Evolutionary conservation across 2,797 vertebrate genomes (phyloP).

Genomic region (Cetoscarus ocellatus): DNA sequence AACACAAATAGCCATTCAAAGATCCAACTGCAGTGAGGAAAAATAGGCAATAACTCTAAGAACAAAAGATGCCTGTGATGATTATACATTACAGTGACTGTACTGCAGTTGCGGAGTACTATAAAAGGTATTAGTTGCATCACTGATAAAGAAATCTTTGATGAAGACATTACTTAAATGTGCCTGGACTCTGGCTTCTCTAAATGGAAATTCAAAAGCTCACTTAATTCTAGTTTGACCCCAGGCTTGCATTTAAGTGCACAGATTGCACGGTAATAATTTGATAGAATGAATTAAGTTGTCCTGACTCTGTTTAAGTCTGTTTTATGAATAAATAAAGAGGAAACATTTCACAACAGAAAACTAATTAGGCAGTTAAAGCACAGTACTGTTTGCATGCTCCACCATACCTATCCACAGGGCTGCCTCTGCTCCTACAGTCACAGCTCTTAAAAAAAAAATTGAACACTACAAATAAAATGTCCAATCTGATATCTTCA

Average conservation of each 20-base stretch:
- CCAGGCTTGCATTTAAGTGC: not conserved
- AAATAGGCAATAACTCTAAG: too few relatives aligned
- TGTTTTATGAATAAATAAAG: conserved; percentile 1
- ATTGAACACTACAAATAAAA: too few relatives aligned
- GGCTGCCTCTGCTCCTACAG: not conserved
- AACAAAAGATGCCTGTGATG: too few relatives aligned
- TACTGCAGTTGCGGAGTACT: not conserved
- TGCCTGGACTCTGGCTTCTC: not conserved
- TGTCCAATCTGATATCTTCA: too few relatives aligned
- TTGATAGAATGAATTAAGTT: conserved; percentile 1
- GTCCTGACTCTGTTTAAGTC: not conserved
- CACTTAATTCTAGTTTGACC: conserved; percentile 1
- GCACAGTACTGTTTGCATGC: not conserved
- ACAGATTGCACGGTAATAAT: not conserved
- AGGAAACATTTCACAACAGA: not conserved
- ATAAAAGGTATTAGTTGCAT: not conserved
- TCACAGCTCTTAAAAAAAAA: too few relatives aligned
- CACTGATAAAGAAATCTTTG: not conserved
- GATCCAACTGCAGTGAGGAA: too few relatives aligned
- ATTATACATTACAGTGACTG: too few relatives aligned
- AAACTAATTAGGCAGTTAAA: conserved; percentile 3
- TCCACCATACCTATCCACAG: not conserved
- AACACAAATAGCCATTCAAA: too few relatives aligned
- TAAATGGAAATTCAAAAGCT: conserved; percentile 1
- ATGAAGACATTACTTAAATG: not conserved